Conservation (phyloP, 2,888 invertebrate species). For the Chouioia cunea region DNA sequence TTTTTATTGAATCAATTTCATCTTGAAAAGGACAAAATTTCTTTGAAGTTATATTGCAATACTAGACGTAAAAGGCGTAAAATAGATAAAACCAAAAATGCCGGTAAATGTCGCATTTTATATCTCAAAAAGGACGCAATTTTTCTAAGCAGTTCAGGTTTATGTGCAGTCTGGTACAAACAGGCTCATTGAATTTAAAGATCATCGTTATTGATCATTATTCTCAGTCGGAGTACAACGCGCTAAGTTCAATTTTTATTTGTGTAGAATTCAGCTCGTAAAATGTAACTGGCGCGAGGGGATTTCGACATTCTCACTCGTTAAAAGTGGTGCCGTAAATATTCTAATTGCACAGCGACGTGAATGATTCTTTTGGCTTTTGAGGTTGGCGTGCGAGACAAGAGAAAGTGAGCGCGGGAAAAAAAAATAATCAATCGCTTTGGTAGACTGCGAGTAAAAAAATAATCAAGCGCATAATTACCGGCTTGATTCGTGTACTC, state of each 20-base stretch:
- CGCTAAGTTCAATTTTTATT: background rate
- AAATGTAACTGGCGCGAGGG: background rate
- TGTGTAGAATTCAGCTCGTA: conserved; percentile 9
- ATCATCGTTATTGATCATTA: conserved; percentile 4
- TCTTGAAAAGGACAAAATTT: too few relatives aligned
- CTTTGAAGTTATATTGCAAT: too few relatives aligned
- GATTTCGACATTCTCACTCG: conserved; percentile 21
- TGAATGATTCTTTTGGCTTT: conserved; percentile 34
- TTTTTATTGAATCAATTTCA: too few relatives aligned
- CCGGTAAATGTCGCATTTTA: too few relatives aligned
- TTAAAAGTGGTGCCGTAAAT: conserved; percentile 29
- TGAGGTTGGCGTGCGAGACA: conserved; percentile 3
- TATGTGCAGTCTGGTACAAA: background rate
- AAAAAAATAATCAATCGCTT: conserved; percentile 24
- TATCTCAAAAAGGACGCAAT: background rate
- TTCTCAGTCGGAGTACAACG: background rate
- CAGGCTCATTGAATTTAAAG: conserved; percentile 24
- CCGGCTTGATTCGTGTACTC: conserved; percentile 63
- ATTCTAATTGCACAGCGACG: conserved; percentile 32
- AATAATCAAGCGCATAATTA: conserved; percentile 48
- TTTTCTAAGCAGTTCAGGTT: conserved; percentile 3
- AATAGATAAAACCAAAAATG: too few relatives aligned
- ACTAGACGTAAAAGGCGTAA: too few relatives aligned
- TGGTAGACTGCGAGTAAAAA: background rate
- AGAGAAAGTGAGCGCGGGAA: conserved; percentile 12